Evolutionary conservation across 2,113 vertebrate species (phyloP).

Genomic region (Malurus cyaneus): DNA sequence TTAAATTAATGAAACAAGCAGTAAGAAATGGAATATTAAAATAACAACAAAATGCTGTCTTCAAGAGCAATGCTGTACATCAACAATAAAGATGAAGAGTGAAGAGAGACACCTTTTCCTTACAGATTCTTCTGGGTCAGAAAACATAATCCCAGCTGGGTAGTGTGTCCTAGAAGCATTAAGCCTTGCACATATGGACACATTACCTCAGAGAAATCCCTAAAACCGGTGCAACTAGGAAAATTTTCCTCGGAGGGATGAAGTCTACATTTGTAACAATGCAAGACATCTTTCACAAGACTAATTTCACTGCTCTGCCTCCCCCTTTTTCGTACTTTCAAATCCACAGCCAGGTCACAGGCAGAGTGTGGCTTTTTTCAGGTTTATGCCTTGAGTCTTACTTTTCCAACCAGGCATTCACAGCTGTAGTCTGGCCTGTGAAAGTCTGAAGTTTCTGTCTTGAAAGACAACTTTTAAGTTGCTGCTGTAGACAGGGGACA

Average conservation of each 20-base stretch:
- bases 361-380: neutral
- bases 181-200: neutral
- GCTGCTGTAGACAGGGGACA: neutral
- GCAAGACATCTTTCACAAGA: neutral
- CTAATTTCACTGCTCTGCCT: neutral
- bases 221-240: neutral
- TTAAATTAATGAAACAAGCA: neutral
- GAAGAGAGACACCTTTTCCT: neutral
- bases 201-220: neutral
- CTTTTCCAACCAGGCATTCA: neutral
- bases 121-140: neutral
- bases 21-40: neutral
- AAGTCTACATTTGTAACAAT: neutral
- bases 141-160: neutral
- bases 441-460: neutral
- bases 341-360: neutral
- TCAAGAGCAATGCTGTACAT: neutral
- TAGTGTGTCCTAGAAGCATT: neutral
- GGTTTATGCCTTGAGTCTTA: neutral
- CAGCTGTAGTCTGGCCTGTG: neutral
- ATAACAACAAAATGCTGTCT: neutral
- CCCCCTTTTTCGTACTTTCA: neutral
- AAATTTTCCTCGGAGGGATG: neutral
- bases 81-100: neutral
- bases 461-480: neutral